Conservation (phyloP, 1,140 invertebrate species). For the Hetaerina americana region DNA sequence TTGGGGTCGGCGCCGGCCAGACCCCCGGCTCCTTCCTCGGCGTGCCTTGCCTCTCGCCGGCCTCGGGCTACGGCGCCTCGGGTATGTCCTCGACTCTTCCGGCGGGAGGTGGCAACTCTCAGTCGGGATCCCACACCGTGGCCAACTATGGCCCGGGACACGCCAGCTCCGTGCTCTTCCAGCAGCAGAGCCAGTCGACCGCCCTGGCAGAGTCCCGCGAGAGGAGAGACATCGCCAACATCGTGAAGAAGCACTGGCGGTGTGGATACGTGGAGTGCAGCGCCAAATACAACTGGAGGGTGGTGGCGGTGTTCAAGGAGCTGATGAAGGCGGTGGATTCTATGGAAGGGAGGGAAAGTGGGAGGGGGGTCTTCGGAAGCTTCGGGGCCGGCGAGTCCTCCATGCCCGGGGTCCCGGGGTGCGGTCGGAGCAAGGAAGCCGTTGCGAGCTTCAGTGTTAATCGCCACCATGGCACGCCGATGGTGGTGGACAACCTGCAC, state of each 20-base stretch:
- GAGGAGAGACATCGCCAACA: constrained; percentile 64
- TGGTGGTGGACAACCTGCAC: neutral
- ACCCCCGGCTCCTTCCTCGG: neutral
- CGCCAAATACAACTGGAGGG: constrained; percentile 75
- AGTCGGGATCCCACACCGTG: neutral
- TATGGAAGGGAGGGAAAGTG: neutral
- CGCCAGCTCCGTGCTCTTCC: neutral
- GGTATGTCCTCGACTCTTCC: neutral
- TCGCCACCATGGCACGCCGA: neutral
- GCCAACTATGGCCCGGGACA: neutral
- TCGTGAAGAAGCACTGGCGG: constrained; percentile 91
- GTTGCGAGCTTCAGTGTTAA: neutral
- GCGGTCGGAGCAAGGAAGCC: neutral
- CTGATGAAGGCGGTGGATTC: constrained; percentile 44
- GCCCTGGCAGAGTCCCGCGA: constrained; percentile 19
- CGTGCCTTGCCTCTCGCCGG: too few species aligned
- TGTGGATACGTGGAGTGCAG: constrained; percentile 87
- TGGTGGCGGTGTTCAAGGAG: constrained; percentile 47
- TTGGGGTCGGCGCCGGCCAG: neutral
- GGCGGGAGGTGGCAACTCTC: neutral
- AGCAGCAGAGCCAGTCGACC: neutral
- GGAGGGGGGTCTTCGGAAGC: neutral
- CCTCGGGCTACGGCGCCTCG: neutral
- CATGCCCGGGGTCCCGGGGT: neutral
- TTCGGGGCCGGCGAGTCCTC: neutral